Conservation (phyloP, 2,888 invertebrate genomes). For the Drosophila mimetica region DNA sequence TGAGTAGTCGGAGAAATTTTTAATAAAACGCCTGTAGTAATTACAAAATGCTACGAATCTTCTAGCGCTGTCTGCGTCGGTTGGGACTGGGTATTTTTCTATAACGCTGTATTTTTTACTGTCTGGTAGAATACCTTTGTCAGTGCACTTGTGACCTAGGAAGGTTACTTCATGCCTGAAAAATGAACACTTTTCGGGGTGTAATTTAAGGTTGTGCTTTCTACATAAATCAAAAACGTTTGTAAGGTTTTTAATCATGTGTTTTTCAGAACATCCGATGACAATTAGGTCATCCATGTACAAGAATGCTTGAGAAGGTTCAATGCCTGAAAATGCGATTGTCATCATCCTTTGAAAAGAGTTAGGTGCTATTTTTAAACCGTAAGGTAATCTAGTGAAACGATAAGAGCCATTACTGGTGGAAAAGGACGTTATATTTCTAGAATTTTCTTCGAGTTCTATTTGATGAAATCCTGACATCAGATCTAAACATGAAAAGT, state of each 20-base stretch:
- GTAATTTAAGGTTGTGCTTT: slow-evolving; percentile 1
- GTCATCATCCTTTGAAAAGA: too few species aligned
- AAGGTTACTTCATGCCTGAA: neutral
- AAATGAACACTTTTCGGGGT: slow-evolving; percentile 3
- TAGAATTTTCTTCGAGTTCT: slow-evolving; percentile 4
- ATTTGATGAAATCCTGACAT: slow-evolving; percentile 20
- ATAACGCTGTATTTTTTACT: too few species aligned
- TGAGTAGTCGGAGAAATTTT: slow-evolving; percentile 1
- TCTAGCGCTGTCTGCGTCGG: too few species aligned
- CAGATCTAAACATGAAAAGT: neutral
- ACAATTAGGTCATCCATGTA: too few species aligned
- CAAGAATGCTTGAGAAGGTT: too few species aligned
- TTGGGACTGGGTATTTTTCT: too few species aligned
- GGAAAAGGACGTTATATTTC: slow-evolving; percentile 18
- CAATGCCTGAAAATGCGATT: too few species aligned
- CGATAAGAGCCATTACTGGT: slow-evolving; percentile 17
- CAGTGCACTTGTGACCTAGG: too few species aligned
- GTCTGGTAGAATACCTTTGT: too few species aligned
- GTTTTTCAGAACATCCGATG: slow-evolving; percentile 20
- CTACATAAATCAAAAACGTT: slow-evolving; percentile 6
- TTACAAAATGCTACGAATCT: too few species aligned
- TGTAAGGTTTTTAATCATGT: slow-evolving; percentile 22
- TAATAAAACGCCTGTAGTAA: neutral
- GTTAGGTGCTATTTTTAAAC: too few species aligned
- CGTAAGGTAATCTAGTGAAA: slow-evolving; percentile 13